phyloP scores from a whole-genome alignment of 2,797 vertebrate species.

The Sebastes vulpes region DNA sequence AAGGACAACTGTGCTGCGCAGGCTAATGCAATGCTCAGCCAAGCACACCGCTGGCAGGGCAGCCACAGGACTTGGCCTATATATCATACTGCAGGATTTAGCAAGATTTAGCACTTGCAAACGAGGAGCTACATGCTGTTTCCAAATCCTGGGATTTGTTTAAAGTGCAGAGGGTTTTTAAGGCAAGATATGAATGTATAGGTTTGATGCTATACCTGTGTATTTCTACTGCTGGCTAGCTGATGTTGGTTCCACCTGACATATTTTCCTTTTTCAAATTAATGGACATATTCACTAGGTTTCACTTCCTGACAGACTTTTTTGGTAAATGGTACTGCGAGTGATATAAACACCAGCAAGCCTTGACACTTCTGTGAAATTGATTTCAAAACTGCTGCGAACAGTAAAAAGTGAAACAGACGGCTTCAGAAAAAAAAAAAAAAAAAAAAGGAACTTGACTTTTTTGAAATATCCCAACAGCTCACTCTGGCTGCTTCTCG shows the following conservation, averaged over 20 bases:
- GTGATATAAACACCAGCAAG: not conserved
- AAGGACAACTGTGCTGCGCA: slow-evolving; percentile 54
- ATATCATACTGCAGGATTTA: slow-evolving; percentile 55
- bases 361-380: slow-evolving; percentile 2
- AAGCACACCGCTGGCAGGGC: slow-evolving; percentile 43
- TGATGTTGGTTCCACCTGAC: not conserved
- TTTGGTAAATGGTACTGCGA: not conserved
- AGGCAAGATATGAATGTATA: not conserved
- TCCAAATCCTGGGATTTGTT: slow-evolving; percentile 23
- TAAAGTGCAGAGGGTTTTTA: slow-evolving; percentile 2
- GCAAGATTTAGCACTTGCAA: slow-evolving; percentile 35
- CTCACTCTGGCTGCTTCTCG: not conserved
- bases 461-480: slow-evolving; percentile 25
- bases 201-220: not conserved
- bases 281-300: not conserved
- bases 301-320: not conserved
- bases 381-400: slow-evolving; percentile 6
- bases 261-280: not conserved
- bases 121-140: slow-evolving; percentile 30
- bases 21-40: slow-evolving; percentile 64
- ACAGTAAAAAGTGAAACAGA: not conserved
- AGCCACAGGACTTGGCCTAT: slow-evolving; percentile 50
- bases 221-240: not conserved
- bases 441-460: not conserved
- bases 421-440: not conserved